These are phyloP conservation scores for Ormyrus pomaceus DNA, from an alignment of 2,888 invertebrate species.

Conservation along the genomic window DNA sequence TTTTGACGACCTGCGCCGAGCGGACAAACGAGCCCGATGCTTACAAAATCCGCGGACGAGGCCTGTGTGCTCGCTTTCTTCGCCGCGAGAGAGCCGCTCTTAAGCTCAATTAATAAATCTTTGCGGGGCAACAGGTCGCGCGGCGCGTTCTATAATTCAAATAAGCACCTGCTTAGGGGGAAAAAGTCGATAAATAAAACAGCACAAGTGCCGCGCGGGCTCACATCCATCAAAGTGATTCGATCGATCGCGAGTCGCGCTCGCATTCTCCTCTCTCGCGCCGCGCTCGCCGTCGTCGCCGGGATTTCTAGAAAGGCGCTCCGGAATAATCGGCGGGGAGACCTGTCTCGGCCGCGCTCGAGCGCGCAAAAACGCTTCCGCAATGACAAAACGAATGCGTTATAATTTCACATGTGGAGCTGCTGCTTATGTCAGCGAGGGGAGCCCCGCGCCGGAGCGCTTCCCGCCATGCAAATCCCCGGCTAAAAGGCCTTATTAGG, in stretches of 20 bases:
- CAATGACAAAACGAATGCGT: slow-evolving; percentile 44
- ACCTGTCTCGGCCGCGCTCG: slow-evolving; percentile 10
- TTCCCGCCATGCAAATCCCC: slow-evolving; percentile 16
- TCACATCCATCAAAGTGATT: slow-evolving; percentile 50
- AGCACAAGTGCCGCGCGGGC: neutral
- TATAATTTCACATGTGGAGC: slow-evolving; percentile 26
- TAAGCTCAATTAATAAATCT: slow-evolving; percentile 33
- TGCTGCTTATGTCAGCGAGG: slow-evolving; percentile 24
- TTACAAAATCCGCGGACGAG: neutral
- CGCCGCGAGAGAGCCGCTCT: neutral
- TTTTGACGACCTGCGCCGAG: slow-evolving; percentile 31
- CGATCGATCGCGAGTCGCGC: slow-evolving; percentile 26
- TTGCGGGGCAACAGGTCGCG: neutral
- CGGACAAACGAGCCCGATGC: neutral
- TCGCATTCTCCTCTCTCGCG: neutral
- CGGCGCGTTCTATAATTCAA: slow-evolving; percentile 46
- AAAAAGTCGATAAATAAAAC: slow-evolving; percentile 51
- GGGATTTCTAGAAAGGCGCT: slow-evolving; percentile 50
- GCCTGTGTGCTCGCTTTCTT: neutral
- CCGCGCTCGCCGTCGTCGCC: neutral
- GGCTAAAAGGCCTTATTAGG: slow-evolving; percentile 53
- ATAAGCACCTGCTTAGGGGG: slow-evolving; percentile 33
- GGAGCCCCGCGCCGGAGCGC: neutral
- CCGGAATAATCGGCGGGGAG: no score
- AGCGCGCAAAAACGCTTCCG: slow-evolving; percentile 37